Conservation (phyloP, 2,113 vertebrate species). For the Anhinga anhinga region DNA sequence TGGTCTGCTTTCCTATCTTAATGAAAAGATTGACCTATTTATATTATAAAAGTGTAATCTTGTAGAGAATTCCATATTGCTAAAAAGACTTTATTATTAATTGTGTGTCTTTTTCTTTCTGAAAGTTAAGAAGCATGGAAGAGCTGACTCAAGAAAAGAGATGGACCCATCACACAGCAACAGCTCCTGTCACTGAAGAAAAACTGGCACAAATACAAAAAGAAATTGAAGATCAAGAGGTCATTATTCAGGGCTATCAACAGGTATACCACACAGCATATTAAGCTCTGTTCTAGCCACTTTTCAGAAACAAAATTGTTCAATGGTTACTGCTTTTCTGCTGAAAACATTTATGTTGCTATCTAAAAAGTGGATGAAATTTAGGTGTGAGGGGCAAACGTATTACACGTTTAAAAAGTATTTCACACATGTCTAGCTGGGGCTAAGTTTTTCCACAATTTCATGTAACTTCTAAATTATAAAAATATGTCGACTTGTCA, state of each 20-base stretch:
- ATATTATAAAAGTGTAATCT: not conserved
- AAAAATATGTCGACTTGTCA: not conserved
- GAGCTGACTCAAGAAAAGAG: conserved; percentile 75
- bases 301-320: not conserved
- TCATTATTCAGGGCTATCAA: conserved; percentile 91
- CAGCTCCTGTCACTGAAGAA: conserved; percentile 71
- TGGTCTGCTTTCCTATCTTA: not conserved
- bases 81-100: not conserved
- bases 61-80: not conserved
- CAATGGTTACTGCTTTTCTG: not conserved
- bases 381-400: not conserved
- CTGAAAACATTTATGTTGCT: not conserved
- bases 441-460: not conserved
- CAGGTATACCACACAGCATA: conserved; percentile 70
- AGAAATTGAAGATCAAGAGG: conserved; percentile 89
- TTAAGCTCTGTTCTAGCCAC: not conserved
- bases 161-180: conserved; percentile 51
- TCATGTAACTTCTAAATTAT: not conserved
- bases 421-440: not conserved
- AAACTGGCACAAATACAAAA: conserved; percentile 83
- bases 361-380: not conserved
- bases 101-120: not conserved
- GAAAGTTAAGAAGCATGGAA: conserved; percentile 81
- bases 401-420: not conserved
- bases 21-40: not conserved